Evolutionary conservation across 2,113 vertebrate species (phyloP).

Genomic region (Microtus ochrogaster): DNA sequence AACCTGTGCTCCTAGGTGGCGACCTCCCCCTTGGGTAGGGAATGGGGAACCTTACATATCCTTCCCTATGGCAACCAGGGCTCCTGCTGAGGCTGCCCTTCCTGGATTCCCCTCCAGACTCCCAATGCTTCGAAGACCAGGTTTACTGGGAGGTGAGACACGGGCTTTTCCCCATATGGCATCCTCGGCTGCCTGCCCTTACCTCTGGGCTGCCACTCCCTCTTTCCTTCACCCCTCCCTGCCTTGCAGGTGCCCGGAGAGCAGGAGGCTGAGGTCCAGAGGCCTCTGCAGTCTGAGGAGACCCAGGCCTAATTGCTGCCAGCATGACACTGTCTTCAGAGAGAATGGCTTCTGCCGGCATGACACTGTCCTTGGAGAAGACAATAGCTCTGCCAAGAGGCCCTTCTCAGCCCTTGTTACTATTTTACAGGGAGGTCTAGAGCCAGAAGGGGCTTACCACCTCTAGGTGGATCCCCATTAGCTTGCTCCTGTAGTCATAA

Average conservation of each 20-base stretch:
- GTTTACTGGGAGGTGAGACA: constrained; percentile 92
- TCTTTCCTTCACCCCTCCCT: neutral
- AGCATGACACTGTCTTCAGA: neutral
- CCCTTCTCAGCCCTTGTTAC: neutral
- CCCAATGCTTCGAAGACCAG: constrained; percentile 85
- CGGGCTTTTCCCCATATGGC: fast-evolving
- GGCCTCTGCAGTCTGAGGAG: constrained; percentile 26
- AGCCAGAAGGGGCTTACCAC: neutral
- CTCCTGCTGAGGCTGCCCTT: constrained; percentile 87
- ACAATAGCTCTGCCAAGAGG: fast-evolving
- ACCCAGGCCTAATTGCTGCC: constrained; percentile 46
- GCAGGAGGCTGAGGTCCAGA: constrained; percentile 54
- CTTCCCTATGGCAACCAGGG: constrained; percentile 83
- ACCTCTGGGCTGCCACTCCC: neutral
- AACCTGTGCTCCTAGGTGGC: neutral
- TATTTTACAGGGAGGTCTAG: neutral
- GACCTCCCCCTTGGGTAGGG: neutral
- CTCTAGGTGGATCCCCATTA: neutral
- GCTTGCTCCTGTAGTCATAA: neutral
- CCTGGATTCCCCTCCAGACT: constrained; percentile 85
- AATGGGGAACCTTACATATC: neutral
- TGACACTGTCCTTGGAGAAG: neutral
- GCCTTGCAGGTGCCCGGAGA: neutral
- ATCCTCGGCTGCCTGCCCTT: neutral
- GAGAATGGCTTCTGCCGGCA: neutral